Base-by-base conservation (phyloP, 2,113 vertebrate genomes). In the Oryzias woworae region DNA sequence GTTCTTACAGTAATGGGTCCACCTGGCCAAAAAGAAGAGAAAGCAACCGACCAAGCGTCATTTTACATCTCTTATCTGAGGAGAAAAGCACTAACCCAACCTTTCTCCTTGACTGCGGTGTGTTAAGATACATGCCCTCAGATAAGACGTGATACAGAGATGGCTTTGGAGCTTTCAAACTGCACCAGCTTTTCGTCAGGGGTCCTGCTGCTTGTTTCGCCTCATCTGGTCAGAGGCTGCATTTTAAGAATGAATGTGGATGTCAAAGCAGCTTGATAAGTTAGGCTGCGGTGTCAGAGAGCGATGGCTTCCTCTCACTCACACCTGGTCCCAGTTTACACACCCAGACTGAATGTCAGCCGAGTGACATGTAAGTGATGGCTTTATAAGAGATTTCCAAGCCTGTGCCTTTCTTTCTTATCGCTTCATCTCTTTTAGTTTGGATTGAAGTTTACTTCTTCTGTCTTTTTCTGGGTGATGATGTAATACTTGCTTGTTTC, bases 321-420 rank as follows among this genome's bases (percentile, higher is more conserved):
- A 82, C 70, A 84, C 77, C 78, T 74, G 77, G 74, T 66, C 31
- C 43, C 46, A 0, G 69, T 76, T 68, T 66, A 57, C 57, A 3
- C 62, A 42, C 59, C 36, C 57, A 47, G 52, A 59, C 48, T 62
- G 65, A 76, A 75, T 77, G 80, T 81, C 84, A 84, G 67, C 62
- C 17, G 56, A 70, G 62, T 63, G 67, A 59, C 52, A 23, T 7
- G 62, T 82, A 78, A 87, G 75, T 85, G 78, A 85, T 86, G 83
- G 71, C 73, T 85, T 57, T 28, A 62, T 80, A 73, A 77, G 69
- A 58, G 57, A 75, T 62, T 66, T 57, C n/a, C 62, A 14, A 72
- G 57, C 73, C 59, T 62, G 75, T 14, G 58, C 71, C 77, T 70
- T 36, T 36, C 36, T 6, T 59, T 73, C 23, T 74, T 76, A 83